These are phyloP conservation scores for Fopius arisanus DNA, from an alignment of 1,140 invertebrate species.

Conservation along the genomic window DNA sequence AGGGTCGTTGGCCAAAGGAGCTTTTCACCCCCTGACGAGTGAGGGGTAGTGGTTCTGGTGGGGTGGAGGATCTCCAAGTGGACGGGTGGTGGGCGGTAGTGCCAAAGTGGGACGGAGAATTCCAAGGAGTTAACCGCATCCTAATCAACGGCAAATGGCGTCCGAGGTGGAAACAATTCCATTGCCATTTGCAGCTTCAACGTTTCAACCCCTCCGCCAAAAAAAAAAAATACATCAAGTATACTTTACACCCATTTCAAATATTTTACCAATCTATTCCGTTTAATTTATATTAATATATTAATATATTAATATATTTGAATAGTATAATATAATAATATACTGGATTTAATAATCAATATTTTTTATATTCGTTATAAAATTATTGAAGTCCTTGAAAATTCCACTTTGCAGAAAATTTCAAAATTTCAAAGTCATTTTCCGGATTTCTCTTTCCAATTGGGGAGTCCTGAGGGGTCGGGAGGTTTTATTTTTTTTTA, in stretches of 20 bases:
- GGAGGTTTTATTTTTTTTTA: neutral
- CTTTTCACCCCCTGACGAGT: neutral
- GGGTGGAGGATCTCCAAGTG: neutral
- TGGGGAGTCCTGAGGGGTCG: neutral
- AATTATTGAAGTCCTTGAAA: too few relatives aligned
- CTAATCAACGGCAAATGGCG: conserved; percentile 63
- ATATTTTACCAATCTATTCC: too few relatives aligned
- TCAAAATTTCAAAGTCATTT: too few relatives aligned
- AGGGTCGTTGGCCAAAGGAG: conserved; percentile 29
- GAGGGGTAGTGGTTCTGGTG: neutral
- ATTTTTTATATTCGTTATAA: too few relatives aligned
- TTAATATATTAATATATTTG: too few relatives aligned
- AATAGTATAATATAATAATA: too few relatives aligned
- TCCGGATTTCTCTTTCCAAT: neutral
- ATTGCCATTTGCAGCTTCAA: neutral
- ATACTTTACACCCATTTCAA: too few relatives aligned
- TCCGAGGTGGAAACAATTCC: conserved; percentile 41
- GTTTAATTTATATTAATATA: too few relatives aligned
- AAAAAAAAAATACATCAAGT: too few relatives aligned
- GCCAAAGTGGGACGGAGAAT: conserved; percentile 36
- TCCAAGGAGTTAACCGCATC: conserved; percentile 59
- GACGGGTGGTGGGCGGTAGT: conserved; percentile 15
- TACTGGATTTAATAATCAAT: too few relatives aligned
- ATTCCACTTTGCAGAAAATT: too few relatives aligned
- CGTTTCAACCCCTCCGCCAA: neutral